Percentiles rank a stretch among this genome's conserved stretches.
phyloP scores from a whole-genome alignment of 2,888 invertebrate species.

The Gastrophysa polygoni region DNA sequence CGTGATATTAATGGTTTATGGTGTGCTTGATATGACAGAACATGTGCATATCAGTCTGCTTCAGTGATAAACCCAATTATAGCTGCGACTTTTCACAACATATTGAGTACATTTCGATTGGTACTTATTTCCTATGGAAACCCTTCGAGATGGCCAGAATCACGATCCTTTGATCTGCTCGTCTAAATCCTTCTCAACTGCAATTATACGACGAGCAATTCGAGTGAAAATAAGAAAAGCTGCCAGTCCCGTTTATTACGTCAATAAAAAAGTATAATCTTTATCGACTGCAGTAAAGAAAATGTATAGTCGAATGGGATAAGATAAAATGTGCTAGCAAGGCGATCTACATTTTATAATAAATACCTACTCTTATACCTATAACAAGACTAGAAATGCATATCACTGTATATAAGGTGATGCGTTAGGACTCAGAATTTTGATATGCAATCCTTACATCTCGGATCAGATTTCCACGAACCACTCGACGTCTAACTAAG shows the following conservation, averaged over 20 bases:
- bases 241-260: conserved; percentile 24
- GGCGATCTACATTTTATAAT: conserved; percentile 9
- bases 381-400: background rate
- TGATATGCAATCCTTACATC: too few relatives aligned
- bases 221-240: conserved; percentile 26
- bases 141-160: background rate
- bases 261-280: conserved; percentile 35
- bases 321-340: conserved; percentile 8
- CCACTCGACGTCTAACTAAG: too few relatives aligned
- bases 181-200: background rate
- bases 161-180: background rate
- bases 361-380: conserved; percentile 1
- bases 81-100: too few relatives aligned
- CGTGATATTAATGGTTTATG: too few relatives aligned
- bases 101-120: too few relatives aligned
- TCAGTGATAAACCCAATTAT: too few relatives aligned
- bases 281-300: conserved; percentile 27
- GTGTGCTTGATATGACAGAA: too few relatives aligned
- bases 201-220: conserved; percentile 12
- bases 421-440: too few relatives aligned
- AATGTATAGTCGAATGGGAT: conserved; percentile 28
- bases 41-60: too few relatives aligned
- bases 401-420: too few relatives aligned
- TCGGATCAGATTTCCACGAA: too few relatives aligned
- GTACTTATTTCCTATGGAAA: background rate